phyloP scores from a whole-genome alignment of 2,797 vertebrate genomes.

The Danio tinwini region DNA sequence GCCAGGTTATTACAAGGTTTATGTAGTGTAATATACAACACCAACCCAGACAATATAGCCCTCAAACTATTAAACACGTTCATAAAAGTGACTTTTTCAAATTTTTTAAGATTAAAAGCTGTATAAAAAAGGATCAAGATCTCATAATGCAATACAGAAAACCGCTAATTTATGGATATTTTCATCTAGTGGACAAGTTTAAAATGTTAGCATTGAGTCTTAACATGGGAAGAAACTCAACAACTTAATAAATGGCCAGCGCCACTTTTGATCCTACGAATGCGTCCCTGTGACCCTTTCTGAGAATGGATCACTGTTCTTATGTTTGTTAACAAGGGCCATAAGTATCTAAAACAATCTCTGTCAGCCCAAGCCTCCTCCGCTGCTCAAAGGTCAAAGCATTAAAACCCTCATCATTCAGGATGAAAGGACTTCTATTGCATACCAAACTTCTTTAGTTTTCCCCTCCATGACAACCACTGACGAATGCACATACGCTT shows the following conservation, averaged over 20 bases:
- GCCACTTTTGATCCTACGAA: slow-evolving; percentile 31
- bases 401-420: slow-evolving; percentile 50
- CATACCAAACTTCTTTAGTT: slow-evolving; percentile 70
- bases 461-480: slow-evolving; percentile 67
- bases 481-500: slow-evolving; percentile 63
- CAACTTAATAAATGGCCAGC: neutral
- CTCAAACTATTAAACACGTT: too few relatives aligned
- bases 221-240: too few relatives aligned
- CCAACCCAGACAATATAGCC: too few relatives aligned
- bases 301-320: slow-evolving; percentile 50
- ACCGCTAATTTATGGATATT: too few relatives aligned
- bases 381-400: slow-evolving; percentile 60
- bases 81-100: too few relatives aligned
- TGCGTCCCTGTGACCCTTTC: slow-evolving; percentile 33
- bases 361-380: slow-evolving; percentile 62
- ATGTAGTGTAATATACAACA: too few relatives aligned
- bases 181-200: too few relatives aligned
- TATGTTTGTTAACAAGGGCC: slow-evolving; percentile 62
- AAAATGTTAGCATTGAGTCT: too few relatives aligned
- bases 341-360: slow-evolving; percentile 66
- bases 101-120: too few relatives aligned
- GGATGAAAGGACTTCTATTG: slow-evolving; percentile 47
- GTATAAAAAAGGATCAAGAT: too few relatives aligned
- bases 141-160: too few relatives aligned
- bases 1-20: too few relatives aligned